A percentile compares a stretch with the other conserved stretches of the same genome.
Evolutionary conservation across 2,797 vertebrate genomes (phyloP).

Genomic region (Helicolenus hilgendorfi): DNA sequence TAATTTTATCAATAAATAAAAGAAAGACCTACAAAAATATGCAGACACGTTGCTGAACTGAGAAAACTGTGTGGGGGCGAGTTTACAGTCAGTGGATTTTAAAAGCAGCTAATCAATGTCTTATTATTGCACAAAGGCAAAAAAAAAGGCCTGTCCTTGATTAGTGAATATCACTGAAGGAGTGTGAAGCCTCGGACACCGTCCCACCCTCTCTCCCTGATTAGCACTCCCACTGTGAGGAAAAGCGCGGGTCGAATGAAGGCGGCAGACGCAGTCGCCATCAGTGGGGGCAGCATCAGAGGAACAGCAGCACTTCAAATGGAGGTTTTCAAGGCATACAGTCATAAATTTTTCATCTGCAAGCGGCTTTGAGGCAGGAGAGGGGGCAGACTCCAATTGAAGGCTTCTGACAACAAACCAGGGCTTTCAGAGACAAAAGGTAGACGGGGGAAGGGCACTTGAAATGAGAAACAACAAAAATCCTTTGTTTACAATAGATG

Average conservation of each 20-base stretch:
- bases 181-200: slow-evolving; percentile 43
- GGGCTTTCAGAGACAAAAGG: slow-evolving; percentile 78
- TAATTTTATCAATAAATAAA: slow-evolving; percentile 17
- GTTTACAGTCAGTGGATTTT: slow-evolving; percentile 41
- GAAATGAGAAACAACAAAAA: slow-evolving; percentile 79
- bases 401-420: slow-evolving; percentile 86
- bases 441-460: slow-evolving; percentile 74
- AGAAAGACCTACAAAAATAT: neutral
- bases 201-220: slow-evolving; percentile 47
- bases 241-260: slow-evolving; percentile 70
- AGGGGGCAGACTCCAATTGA: slow-evolving; percentile 82
- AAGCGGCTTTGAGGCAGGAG: slow-evolving; percentile 87
- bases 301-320: slow-evolving; percentile 89
- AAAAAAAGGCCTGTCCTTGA: slow-evolving; percentile 66
- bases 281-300: slow-evolving; percentile 88
- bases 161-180: slow-evolving; percentile 60
- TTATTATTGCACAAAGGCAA: slow-evolving; percentile 53
- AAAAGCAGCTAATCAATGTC: slow-evolving; percentile 74
- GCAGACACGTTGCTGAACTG: neutral
- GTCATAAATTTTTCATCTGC: slow-evolving; percentile 93
- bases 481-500: slow-evolving; percentile 79
- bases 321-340: slow-evolving; percentile 86
- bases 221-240: slow-evolving; percentile 76
- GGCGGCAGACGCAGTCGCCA: slow-evolving; percentile 77
- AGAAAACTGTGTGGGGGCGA: neutral